Percentiles rank a stretch among this genome's conserved stretches.
phyloP scores from a whole-genome alignment of 2,888 invertebrate genomes.

The Falcaria lacertinaria region DNA sequence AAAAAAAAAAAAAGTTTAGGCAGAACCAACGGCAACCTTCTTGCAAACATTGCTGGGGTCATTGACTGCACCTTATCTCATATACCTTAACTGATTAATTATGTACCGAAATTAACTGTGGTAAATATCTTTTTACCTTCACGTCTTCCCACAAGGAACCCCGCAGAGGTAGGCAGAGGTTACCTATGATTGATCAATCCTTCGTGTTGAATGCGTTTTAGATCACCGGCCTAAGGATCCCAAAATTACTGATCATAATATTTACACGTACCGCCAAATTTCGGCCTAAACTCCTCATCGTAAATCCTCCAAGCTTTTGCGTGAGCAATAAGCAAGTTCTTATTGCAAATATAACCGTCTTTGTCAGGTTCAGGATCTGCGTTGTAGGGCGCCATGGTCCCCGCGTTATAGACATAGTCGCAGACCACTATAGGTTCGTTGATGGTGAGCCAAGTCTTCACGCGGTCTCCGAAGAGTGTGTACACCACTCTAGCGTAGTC shows the following conservation, averaged over 20 bases:
- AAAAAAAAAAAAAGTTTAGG: too few species aligned
- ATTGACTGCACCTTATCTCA: too few species aligned
- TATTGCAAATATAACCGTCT: slow-evolving; percentile 79
- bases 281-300: slow-evolving; percentile 66
- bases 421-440: slow-evolving; percentile 80
- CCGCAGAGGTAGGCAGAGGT: too few species aligned
- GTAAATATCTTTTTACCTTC: too few species aligned
- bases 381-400: slow-evolving; percentile 45
- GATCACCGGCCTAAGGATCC: neutral
- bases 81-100: too few species aligned
- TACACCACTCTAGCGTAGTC: slow-evolving; percentile 78
- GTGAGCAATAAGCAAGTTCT: slow-evolving; percentile 83
- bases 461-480: slow-evolving; percentile 76
- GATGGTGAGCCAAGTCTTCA: slow-evolving; percentile 84
- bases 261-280: slow-evolving; percentile 58
- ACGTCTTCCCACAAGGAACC: too few species aligned
- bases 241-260: neutral
- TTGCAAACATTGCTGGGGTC: too few species aligned
- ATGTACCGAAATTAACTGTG: too few species aligned
- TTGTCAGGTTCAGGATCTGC: slow-evolving; percentile 51
- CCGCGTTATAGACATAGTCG: slow-evolving; percentile 15
- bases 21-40: too few species aligned
- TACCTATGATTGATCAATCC: too few species aligned
- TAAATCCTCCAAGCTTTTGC: slow-evolving; percentile 80
- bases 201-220: neutral